Evolutionary conservation across 2,888 invertebrate genomes (phyloP).

Genomic region (Cantharis lateralis): DNA sequence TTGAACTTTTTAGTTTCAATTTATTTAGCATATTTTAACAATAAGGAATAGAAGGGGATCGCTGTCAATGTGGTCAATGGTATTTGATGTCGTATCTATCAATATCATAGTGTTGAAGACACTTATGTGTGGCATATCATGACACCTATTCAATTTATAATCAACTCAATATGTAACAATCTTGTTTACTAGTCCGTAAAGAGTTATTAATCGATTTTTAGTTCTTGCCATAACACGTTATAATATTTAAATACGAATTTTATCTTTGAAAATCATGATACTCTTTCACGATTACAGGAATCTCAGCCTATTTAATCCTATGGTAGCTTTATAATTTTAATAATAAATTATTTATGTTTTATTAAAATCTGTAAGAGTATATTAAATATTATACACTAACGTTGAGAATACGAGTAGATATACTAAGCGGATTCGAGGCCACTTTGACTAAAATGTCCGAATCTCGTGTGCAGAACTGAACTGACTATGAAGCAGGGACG

Average conservation of each 20-base stretch:
- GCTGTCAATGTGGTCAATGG: not conserved
- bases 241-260: not conserved
- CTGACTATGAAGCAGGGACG: no score
- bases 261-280: not conserved
- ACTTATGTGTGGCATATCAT: not conserved
- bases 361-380: no score
- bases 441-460: no score
- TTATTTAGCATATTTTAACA: not conserved
- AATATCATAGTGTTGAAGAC: not conserved
- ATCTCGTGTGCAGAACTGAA: no score
- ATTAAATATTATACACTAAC: no score
- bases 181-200: not conserved
- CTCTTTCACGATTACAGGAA: not conserved
- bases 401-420: no score
- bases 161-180: not conserved
- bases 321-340: no score
- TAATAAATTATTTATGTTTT: no score
- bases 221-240: not conserved
- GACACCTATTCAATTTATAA: not conserved
- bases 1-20: not conserved
- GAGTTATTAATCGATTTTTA: not conserved
- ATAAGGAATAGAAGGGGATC: not conserved
- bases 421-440: no score
- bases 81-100: not conserved
- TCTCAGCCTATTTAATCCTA: no score